Base-by-base conservation (phyloP, 2,113 vertebrate species). In the Murina feae region DNA sequence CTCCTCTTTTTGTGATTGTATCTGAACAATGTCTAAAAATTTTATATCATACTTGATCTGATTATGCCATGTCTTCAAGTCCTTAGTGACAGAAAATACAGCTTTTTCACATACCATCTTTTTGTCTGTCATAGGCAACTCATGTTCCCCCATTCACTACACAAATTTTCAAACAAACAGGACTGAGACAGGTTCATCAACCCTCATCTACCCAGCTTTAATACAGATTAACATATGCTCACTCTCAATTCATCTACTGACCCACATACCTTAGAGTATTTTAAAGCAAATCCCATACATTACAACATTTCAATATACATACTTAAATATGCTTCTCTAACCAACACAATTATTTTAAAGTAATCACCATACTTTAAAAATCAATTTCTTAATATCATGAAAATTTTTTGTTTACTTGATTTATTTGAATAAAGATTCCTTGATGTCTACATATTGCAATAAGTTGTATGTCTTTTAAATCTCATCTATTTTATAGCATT, bases 191-290 rank as follows among this genome's bases (percentile, higher is more conserved):
- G 9, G 66, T 6, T 65, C 35, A 83, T 30, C 55, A 39, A 25
- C 39, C 63, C 11, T 79, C 25, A 42, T 9, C 47, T 11, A 49
- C 12, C 28, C 35, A 17, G 10, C 25, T 55, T 37, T 51, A 55
- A 39, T 21, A 53, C 20, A 0, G 20, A 68, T 68, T 65, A 65
- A 58, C 16, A 28, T 69, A 71, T 39, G 49, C 23, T 39, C 30
- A 35, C 13, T n/a, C 60, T 89, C 65, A 49, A 65, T 35, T 80
- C 11, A 25, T 51, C 84, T 82, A 53, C 5, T 72, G 23, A 84
- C 42, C 44, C 76, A 76, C 28, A 17, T 82, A 84, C 93, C 72
- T 89, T 39, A 91, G n/a, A 76, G 42, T 90, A 74, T 82, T 88
- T 90, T 90, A 81, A 86, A 96, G 44, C 12, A 80, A 94, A 66